Conservation (phyloP, 2,113 vertebrate species). For the Phaethon lepturus region DNA sequence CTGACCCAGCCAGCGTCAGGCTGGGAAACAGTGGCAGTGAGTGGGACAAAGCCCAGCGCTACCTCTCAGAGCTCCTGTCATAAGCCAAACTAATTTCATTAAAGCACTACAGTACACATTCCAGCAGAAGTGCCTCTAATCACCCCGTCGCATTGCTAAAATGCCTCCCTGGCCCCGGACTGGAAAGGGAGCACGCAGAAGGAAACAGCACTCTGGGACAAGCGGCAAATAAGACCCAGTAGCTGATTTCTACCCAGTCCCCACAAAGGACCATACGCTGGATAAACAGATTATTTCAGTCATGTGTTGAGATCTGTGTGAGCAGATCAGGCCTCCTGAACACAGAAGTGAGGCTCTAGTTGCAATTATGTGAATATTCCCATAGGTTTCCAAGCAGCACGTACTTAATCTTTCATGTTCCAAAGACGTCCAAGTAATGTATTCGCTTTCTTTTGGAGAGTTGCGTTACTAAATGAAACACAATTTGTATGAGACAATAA, state of each 20-base stretch:
- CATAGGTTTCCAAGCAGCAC: not conserved
- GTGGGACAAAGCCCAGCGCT: not conserved
- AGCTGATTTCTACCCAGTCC: not conserved
- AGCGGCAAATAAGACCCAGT: not conserved
- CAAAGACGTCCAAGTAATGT: not conserved
- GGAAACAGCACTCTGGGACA: not conserved
- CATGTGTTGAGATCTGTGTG: constrained; percentile 26
- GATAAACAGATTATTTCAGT: constrained; percentile 56
- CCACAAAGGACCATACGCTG: constrained; percentile 22
- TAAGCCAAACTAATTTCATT: constrained; percentile 34
- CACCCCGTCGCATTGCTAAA: constrained; percentile 39
- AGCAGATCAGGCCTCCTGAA: constrained; percentile 44
- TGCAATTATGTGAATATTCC: constrained; percentile 14
- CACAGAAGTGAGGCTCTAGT: not conserved
- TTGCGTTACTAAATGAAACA: not conserved
- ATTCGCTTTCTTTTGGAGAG: not conserved
- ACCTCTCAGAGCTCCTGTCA: not conserved
- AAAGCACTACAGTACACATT: not conserved
- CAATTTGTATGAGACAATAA: not conserved
- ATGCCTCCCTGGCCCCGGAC: not conserved
- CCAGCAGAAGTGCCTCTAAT: constrained; percentile 50
- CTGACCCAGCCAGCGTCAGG: not conserved
- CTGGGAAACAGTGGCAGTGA: not conserved
- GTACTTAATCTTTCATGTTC: not conserved
- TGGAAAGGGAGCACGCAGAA: not conserved